phyloP scores from a whole-genome alignment of 2,113 vertebrate species.

The Pedetes capensis region DNA sequence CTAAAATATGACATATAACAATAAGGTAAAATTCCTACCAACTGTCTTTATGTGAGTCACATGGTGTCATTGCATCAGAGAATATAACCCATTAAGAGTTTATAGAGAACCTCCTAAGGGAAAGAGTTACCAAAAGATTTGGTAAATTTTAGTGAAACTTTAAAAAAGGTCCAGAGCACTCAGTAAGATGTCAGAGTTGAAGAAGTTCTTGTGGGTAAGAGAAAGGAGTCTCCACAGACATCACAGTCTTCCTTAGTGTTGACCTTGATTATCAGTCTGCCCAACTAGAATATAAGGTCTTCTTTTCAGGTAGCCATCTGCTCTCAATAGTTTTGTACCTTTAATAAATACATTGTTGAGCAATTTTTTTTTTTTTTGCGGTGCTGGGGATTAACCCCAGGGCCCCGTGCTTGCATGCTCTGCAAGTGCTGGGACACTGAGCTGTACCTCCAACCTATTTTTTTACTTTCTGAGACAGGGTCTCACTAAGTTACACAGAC shows the following conservation, averaged over 20 bases:
- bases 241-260: conserved; percentile 22
- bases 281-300: conserved; percentile 9
- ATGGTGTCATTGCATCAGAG: background rate
- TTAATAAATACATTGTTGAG: conserved; percentile 4
- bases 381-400: no score
- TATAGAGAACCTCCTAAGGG: background rate
- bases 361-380: no score
- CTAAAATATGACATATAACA: conserved; percentile 3
- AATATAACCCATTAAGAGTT: conserved; percentile 10
- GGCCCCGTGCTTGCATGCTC: no score
- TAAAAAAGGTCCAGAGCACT: background rate
- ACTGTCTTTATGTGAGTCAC: conserved; percentile 14
- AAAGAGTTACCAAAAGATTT: background rate
- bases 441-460: no score
- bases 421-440: no score
- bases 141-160: conserved; percentile 25
- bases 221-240: background rate
- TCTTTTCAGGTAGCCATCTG: conserved; percentile 11
- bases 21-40: conserved; percentile 16
- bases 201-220: conserved; percentile 12
- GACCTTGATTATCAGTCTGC: background rate
- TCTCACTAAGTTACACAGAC: no score
- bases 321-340: conserved; percentile 26
- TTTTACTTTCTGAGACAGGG: no score
- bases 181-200: conserved; percentile 7